Evolutionary conservation across 2,888 invertebrate genomes (phyloP), one percentile per base, ranked within the genome.

Genomic region (Eupithecia centaureata): DNA sequence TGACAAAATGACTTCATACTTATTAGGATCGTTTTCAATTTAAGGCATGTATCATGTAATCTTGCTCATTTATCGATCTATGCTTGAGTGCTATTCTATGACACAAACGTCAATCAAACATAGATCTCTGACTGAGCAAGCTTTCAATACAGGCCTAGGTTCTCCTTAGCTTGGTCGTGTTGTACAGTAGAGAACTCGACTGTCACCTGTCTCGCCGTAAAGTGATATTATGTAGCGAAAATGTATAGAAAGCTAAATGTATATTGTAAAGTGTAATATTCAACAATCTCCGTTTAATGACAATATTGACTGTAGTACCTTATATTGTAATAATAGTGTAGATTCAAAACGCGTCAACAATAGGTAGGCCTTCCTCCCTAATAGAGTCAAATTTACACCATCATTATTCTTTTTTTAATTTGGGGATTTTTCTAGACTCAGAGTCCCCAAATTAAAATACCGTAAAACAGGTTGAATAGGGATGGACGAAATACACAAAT

Each of bases 171-270:
- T 62, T 54, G 52, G 61, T 27, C 52, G 35, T 25, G 67, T 79
- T 69, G 73, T 77, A 77, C 81, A 80, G 82, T 82, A 77, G 79
- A 76, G 70, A 63, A 73, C 65, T 73, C 38, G 79, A 73, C 22
- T 73, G 35, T 79, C 73, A 76, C 71, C 71, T 75, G 80, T 85
- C 84, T 82, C 82, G 78, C 82, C 83, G 86, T 81, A 81, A 85
- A 75, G 89, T 90, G 90, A 90, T 90, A 90, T 89, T 89, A 89
- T 79, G 79, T 82, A 80, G 77, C 81, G 76, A 74, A 79, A 76
- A 69, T 74, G 74, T 77, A 74, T 77, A 78, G 74, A 71, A 75
- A 73, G 66, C 70, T 71, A 72, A n/a, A 75, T 52, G 67, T 75
- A 70, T 73, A 73, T 70, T 73, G 72, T 74, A 74, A 74, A 76